Evolutionary conservation across 2,888 invertebrate genomes (phyloP), one percentile per base, ranked within the genome.

Genomic region (Augochlorella aurata): DNA sequence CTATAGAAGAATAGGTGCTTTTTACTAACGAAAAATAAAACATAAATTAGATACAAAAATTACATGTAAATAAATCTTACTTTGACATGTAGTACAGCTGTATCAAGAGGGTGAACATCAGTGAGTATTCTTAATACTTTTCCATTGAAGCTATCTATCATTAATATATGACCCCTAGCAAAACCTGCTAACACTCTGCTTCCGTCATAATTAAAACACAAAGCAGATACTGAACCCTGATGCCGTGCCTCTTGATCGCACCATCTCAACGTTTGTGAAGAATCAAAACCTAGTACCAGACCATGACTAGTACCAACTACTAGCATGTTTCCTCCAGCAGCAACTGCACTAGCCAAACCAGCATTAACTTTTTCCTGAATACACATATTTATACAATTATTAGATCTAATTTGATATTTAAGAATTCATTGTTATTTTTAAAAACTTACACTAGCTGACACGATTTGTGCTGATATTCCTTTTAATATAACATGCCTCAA

Each of bases 271-370:
- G 97, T 97, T 94, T 99, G 98, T 63, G 97, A 96, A 71, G 95
- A 95, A 94, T 97, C 97, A 94, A 98, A 98, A 75, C 98, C 96
- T 47, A 99, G 94, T 74, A 98, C 95, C 87, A 98, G 96, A 0
- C 99, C 99, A 94, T 98, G 98, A 45, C 98, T 98, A 49, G 98
- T 99, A 54, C 99, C 99, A 49, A 99, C 96, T n/a, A 97, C 97
- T 83, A 98, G 95, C 93, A 97, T 96, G 75, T 97, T 96, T 12
- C 96, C 95, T 85, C 95, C 95, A 8, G 97, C 97, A 87, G 97
- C 96, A 91, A 97, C 95, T 9, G 98, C 97, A 80, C 98, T 98
- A 14, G 98, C 97, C 84, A 97, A 95, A 8, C 99, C 99, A 76
- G 98, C 97, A 94, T 97, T 96, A 21, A 98, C 97, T 88, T 97